These are phyloP conservation scores for Hozukius guyotensis DNA, from an alignment of 2,797 vertebrate species.

Conservation along the genomic window DNA sequence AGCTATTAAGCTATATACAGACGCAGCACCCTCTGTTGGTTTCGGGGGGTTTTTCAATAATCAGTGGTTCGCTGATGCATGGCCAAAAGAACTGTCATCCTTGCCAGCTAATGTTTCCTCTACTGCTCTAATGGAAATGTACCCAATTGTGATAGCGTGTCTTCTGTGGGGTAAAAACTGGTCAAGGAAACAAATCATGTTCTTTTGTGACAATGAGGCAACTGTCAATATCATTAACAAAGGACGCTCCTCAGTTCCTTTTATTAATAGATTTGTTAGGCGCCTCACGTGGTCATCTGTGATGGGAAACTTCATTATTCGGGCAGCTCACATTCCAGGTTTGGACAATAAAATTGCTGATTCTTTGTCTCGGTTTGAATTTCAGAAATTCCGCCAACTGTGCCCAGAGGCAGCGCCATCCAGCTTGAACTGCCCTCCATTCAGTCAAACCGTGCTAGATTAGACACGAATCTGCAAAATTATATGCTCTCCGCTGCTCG, in stretches of 20 bases:
- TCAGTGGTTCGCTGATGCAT: not conserved
- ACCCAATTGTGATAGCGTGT: not conserved
- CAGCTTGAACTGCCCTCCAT: not conserved
- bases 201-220: not conserved
- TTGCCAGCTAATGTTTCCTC: not conserved
- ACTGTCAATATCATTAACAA: not conserved
- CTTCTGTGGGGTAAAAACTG: not conserved
- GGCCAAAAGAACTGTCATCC: not conserved
- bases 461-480: not conserved
- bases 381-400: not conserved
- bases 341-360: not conserved
- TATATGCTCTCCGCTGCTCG: not conserved
- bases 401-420: not conserved
- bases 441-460: not conserved
- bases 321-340: not conserved
- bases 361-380: not conserved
- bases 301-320: not conserved
- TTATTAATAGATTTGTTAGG: not conserved
- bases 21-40: not conserved
- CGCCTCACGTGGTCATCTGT: not conserved
- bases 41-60: not conserved
- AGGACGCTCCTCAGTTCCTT: not conserved
- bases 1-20: not conserved
- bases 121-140: not conserved
- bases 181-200: not conserved